Evolutionary conservation across 1,140 invertebrate genomes (phyloP).

Genomic region (Trigoniulus corallinus): DNA sequence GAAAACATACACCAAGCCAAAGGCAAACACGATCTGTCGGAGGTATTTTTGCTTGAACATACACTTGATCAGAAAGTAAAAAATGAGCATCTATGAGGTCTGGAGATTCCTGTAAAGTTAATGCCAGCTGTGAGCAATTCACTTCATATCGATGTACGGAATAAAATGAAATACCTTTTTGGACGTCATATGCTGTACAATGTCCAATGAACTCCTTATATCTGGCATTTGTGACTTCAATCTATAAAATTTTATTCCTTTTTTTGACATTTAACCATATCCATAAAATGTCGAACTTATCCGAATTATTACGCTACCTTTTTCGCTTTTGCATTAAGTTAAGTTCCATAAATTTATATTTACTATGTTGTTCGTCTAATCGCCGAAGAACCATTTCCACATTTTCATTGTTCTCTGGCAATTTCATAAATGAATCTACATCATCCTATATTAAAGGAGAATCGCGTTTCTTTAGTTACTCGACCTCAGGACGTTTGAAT

Average conservation of each 20-base stretch:
- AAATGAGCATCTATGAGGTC: constrained; percentile 70
- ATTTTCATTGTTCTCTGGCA: constrained; percentile 55
- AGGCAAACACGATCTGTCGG: constrained; percentile 87
- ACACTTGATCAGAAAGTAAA: constrained; percentile 87
- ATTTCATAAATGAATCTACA: constrained; percentile 81
- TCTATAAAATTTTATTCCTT: too few species aligned
- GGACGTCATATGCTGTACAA: constrained; percentile 71
- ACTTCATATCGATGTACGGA: too few species aligned
- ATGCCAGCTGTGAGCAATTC: too few species aligned
- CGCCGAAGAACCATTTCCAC: constrained; percentile 65
- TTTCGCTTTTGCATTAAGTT: constrained; percentile 67
- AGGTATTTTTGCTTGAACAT: constrained; percentile 66
- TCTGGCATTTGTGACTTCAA: constrained; percentile 83
- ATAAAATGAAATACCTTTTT: constrained; percentile 40
- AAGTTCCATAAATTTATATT: constrained; percentile 95
- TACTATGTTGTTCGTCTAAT: constrained; percentile 79
- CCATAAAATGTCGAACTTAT: too few species aligned
- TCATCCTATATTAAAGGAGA: constrained; percentile 54
- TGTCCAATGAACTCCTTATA: constrained; percentile 73
- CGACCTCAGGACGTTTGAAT: neutral
- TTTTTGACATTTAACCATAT: too few species aligned
- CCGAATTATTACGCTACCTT: too few species aligned
- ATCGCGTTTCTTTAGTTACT: constrained; percentile 2
- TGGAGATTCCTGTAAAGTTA: constrained; percentile 23
- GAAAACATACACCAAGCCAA: constrained; percentile 63